Evolutionary conservation across 2,888 invertebrate species (phyloP).

Genomic region (Chesias legatella): DNA sequence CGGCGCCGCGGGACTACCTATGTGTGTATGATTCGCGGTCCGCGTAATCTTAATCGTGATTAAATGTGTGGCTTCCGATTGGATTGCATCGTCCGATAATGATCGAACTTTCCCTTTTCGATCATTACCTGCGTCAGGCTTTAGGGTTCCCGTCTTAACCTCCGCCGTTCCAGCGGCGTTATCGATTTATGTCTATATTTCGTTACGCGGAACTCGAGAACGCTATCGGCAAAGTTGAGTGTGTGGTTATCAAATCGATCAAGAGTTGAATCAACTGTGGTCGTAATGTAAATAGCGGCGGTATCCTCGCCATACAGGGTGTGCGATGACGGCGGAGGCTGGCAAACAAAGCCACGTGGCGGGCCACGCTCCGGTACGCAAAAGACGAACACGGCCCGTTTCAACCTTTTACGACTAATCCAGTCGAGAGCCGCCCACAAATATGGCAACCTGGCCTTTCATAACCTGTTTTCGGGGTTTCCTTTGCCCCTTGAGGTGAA

Average conservation of each 20-base stretch:
- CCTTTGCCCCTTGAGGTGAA: constrained; percentile 63
- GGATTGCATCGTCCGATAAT: constrained; percentile 56
- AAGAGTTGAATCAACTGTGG: constrained; percentile 56
- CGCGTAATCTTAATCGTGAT: constrained; percentile 58
- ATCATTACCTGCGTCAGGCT: constrained; percentile 53
- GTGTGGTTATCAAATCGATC: constrained; percentile 30
- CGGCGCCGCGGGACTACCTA: constrained; percentile 13
- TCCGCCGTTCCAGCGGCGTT: constrained; percentile 32
- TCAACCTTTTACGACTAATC: constrained; percentile 79
- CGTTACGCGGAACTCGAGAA: constrained; percentile 1
- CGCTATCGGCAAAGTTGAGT: constrained; percentile 8
- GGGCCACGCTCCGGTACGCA: constrained; percentile 55
- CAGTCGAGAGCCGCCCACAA: constrained; percentile 69
- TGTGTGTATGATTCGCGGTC: constrained; percentile 36
- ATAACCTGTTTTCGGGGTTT: constrained; percentile 80
- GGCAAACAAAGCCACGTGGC: constrained; percentile 65
- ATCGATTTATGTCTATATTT: constrained; percentile 20
- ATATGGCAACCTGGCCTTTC: constrained; percentile 75
- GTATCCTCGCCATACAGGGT: constrained; percentile 64
- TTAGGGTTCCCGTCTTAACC: constrained; percentile 37
- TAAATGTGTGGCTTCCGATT: constrained; percentile 62
- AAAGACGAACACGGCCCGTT: constrained; percentile 68
- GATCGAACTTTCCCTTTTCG: constrained; percentile 68
- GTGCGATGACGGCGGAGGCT: constrained; percentile 58
- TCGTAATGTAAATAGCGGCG: constrained; percentile 56